Conservation (phyloP, 2,797 vertebrate genomes). For the Notolabrus celidotus region DNA sequence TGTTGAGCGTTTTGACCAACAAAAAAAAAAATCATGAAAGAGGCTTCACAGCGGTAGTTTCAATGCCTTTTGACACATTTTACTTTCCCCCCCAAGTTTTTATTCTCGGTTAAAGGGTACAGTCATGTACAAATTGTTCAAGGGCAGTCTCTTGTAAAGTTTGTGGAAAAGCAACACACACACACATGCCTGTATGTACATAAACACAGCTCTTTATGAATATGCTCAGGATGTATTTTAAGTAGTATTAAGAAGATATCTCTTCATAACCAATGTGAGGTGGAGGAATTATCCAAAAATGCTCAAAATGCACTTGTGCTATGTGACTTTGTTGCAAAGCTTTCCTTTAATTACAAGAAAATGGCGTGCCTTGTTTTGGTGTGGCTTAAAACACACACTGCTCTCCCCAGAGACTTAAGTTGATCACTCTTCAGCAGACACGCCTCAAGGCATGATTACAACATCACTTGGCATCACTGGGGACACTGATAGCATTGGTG, state of each 20-base stretch:
- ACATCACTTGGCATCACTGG: conserved; percentile 26
- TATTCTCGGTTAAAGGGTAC: conserved; percentile 6
- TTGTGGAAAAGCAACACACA: neutral
- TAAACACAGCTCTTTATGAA: neutral
- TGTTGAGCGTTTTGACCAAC: conserved; percentile 48
- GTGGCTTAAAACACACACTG: neutral
- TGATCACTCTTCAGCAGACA: conserved; percentile 38
- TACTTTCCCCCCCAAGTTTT: conserved; percentile 8
- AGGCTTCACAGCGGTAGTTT: conserved; percentile 26
- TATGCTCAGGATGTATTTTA: too few relatives aligned
- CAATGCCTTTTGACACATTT: conserved; percentile 2
- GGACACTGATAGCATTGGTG: too few relatives aligned
- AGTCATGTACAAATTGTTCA: neutral
- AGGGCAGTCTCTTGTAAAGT: neutral
- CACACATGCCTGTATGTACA: neutral
- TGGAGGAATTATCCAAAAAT: too few relatives aligned
- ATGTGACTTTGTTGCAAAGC: too few relatives aligned
- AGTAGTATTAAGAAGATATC: too few relatives aligned
- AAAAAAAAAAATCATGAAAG: conserved; percentile 43
- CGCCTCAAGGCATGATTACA: conserved; percentile 49
- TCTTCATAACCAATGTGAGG: too few relatives aligned
- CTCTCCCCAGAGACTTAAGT: conserved; percentile 26
- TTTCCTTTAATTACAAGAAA: too few relatives aligned
- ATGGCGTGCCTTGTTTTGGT: too few relatives aligned
- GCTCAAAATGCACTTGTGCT: too few relatives aligned